phyloP scores from a whole-genome alignment of 2,113 vertebrate species.

The Notothenia coriiceps region DNA sequence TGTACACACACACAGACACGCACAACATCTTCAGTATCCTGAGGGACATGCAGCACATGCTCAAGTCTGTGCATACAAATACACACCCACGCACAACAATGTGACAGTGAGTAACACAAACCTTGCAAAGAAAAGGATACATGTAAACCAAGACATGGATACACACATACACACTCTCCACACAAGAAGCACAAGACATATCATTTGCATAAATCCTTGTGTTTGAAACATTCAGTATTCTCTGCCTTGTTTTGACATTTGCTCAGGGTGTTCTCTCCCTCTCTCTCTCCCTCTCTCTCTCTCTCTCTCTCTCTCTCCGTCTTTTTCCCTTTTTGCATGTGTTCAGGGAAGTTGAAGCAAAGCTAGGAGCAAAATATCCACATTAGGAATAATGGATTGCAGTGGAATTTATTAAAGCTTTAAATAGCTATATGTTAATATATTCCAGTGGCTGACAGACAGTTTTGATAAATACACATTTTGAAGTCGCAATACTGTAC shows the following conservation, averaged over 20 bases:
- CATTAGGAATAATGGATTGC: conserved; percentile 16
- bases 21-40: conserved; percentile 32
- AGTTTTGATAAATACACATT: conserved; percentile 12
- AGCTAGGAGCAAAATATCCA: conserved; percentile 25
- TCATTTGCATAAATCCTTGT: conserved; percentile 47
- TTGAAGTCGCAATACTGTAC: background rate
- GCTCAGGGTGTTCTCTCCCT: conserved; percentile 41
- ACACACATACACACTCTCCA: background rate
- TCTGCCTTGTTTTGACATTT: conserved; percentile 65
- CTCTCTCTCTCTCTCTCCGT: background rate
- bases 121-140: conserved; percentile 10
- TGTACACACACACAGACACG: background rate
- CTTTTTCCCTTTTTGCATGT: conserved; percentile 14
- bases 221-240: conserved; percentile 43
- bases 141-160: conserved; percentile 1
- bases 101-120: conserved; percentile 34
- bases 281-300: background rate
- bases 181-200: background rate
- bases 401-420: conserved; percentile 6
- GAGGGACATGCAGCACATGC: conserved; percentile 27
- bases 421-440: conserved; percentile 40
- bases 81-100: conserved; percentile 34
- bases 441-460: conserved; percentile 1
- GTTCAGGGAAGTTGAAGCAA: conserved; percentile 38
- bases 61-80: conserved; percentile 16